These are phyloP conservation scores for Elaphurus davidianus DNA, from an alignment of 2,113 vertebrate genomes.

Conservation along the genomic window DNA sequence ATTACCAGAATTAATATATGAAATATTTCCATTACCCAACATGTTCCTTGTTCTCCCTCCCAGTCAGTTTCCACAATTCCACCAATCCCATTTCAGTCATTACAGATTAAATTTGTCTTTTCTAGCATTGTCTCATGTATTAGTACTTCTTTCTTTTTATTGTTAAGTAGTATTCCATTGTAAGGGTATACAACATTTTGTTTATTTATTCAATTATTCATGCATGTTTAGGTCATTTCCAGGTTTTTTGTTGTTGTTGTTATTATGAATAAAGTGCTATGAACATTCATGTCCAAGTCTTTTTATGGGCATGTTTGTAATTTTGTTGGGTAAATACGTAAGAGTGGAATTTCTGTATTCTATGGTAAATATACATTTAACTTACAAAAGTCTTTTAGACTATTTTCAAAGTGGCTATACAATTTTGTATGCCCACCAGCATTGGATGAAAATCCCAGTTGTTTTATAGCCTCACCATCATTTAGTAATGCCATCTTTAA, in stretches of 20 bases:
- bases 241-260: neutral
- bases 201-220: neutral
- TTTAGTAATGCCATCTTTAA: neutral
- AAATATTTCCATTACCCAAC: neutral
- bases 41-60: neutral
- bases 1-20: neutral
- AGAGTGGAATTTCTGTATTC: neutral
- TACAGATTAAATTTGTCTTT: neutral
- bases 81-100: neutral
- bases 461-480: neutral
- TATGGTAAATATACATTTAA: neutral
- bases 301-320: neutral
- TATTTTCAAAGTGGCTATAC: neutral
- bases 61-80: neutral
- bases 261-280: neutral
- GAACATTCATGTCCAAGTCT: neutral
- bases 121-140: neutral
- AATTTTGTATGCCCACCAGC: neutral
- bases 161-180: neutral
- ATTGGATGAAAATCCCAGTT: neutral
- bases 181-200: neutral
- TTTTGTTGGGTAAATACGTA: neutral
- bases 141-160: neutral
- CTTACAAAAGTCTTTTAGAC: neutral
- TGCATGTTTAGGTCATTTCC: neutral